Conservation (phyloP, 2,888 invertebrate genomes). For the Trachelus iudaicus region DNA sequence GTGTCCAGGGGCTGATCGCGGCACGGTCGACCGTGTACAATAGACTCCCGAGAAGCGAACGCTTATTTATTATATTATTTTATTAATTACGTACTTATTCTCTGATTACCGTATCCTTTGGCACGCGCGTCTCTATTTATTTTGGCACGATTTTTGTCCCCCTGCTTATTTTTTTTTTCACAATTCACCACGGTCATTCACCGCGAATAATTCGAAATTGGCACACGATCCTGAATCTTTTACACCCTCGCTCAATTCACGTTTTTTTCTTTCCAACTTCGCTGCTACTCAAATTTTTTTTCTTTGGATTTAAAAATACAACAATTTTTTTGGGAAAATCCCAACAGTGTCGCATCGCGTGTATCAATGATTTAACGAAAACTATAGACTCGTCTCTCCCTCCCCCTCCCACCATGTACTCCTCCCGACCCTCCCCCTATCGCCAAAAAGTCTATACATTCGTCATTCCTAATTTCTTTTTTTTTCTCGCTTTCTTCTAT, state of each 20-base stretch:
- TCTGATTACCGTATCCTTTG: slow-evolving; percentile 1
- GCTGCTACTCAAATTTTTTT: slow-evolving; percentile 28
- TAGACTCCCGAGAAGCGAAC: not conserved
- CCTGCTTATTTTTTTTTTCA: not conserved
- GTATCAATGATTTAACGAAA: too few species aligned
- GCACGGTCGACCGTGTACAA: not conserved
- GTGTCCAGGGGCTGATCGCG: not conserved
- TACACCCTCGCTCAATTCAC: not conserved
- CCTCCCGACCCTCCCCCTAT: slow-evolving; percentile 27
- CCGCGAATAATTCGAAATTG: not conserved
- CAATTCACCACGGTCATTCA: not conserved
- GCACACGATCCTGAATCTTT: not conserved
- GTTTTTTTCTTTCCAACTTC: not conserved
- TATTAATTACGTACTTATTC: not conserved
- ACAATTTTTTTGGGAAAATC: slow-evolving; percentile 46
- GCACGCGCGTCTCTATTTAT: slow-evolving; percentile 12
- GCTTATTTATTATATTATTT: not conserved
- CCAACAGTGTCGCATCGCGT: slow-evolving; percentile 30
- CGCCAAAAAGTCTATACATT: slow-evolving; percentile 14
- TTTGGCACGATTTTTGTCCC: slow-evolving; percentile 6
- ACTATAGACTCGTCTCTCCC: not conserved
- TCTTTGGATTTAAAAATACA: slow-evolving; percentile 41
- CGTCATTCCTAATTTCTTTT: slow-evolving; percentile 7
- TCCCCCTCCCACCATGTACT: slow-evolving; percentile 8
- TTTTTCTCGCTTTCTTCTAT: slow-evolving; percentile 11